Base-by-base conservation (phyloP, 2,113 vertebrate species). In the Vicugna pacos region DNA sequence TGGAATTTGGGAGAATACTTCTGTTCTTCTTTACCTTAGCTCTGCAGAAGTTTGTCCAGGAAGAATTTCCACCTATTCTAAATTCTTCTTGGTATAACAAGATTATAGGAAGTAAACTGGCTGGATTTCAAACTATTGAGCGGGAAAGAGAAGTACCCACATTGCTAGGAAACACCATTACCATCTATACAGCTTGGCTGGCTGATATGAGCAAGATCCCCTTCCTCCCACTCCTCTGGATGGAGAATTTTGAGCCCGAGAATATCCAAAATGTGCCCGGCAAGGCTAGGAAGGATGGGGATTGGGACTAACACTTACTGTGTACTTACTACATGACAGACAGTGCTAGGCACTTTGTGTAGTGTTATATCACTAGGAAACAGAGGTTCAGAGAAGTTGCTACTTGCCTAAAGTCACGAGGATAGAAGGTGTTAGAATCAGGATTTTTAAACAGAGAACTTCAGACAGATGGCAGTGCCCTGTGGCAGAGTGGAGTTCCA, bases 401-500 rank as follows among this genome's bases (percentile, higher is more conserved):
- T 30, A 58, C 32, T 56, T 72, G 64, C 50, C 50, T 87, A 42
- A 58, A 62, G 58, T 88, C 58, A 77, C 54, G 82, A 69, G 42
- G 69, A 64, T 20, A 81, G 12, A 20, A 84, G 26, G 54, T 64
- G 26, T 54, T 75, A 76, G 77, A 73, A 84, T 72, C 35, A 42
- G 69, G n/a, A 67, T 80, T 95, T 95, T 94, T 58, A 84, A 69
- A 72, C 2, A 73, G 75, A 88, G 46, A 72, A 35, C 52, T 81
- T 82, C 54, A 77, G 50, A 16, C 62, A 13, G 35, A n/a, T n/a
- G 42, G 62, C 56, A 24, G n/a, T 14, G 10, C 26, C 22, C 2
- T 72, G 16, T 20, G 90, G 11, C 30, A 17, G 13, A 83, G 11
- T 1, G 1, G 32, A 22, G 38, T 52, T 73, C 67, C 15, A 50